Conservation (phyloP, 1,140 invertebrate species). For the Dendrolimus punctatus region DNA sequence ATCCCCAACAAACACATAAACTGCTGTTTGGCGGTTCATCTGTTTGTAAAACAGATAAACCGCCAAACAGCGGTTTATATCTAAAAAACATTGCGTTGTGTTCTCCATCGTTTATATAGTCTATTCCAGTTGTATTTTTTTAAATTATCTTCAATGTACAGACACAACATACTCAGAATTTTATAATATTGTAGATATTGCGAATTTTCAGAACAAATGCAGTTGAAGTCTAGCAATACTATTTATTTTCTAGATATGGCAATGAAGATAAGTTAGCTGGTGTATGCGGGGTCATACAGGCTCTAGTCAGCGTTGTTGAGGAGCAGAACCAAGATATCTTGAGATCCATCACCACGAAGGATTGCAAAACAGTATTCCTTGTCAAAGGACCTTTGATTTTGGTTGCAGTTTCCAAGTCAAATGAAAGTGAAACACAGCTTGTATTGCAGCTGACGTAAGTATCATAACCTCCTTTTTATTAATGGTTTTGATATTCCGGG, state of each 20-base stretch:
- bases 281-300: conserved; percentile 96
- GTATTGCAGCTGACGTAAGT: conserved; percentile 89
- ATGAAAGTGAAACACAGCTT: conserved; percentile 88
- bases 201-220: no score
- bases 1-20: no score
- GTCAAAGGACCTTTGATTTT: conserved; percentile 86
- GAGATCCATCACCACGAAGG: conserved; percentile 87
- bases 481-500: background rate
- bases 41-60: no score
- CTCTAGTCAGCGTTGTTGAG: conserved; percentile 93
- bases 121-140: no score
- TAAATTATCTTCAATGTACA: no score
- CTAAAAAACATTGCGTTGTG: no score
- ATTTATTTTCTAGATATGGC: conserved; percentile 77
- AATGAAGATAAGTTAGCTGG: conserved; percentile 96
- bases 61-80: no score
- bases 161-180: no score
- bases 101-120: no score
- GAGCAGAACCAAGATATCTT: conserved; percentile 86
- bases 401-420: conserved; percentile 88
- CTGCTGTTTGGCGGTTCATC: no score
- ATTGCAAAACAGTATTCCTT: conserved; percentile 92
- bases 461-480: conserved; percentile 5
- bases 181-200: no score
- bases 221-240: background rate